A percentile compares a stretch with the other conserved stretches of the same genome.
These are phyloP conservation scores for Furcula furcula DNA, from an alignment of 2,888 invertebrate species.

Conservation along the genomic window DNA sequence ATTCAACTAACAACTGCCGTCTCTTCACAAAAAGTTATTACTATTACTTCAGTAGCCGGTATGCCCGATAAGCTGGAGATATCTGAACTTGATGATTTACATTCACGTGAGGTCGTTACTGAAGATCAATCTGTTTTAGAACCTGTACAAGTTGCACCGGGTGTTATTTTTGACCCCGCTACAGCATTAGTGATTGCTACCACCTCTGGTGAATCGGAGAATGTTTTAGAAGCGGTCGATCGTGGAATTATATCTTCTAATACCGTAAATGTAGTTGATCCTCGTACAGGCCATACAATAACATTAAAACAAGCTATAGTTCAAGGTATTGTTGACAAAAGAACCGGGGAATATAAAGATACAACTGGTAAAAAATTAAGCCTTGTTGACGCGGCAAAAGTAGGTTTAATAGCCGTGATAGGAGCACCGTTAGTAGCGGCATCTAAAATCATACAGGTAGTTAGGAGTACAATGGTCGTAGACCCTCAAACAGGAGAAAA, in stretches of 20 bases:
- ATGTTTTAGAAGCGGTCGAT: conserved; percentile 88
- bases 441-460: conserved; percentile 85
- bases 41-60: conserved; percentile 87
- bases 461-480: conserved; percentile 83
- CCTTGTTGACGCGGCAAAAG: conserved; percentile 88
- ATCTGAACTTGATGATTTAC: conserved; percentile 67
- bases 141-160: conserved; percentile 87
- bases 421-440: conserved; percentile 89
- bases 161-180: conserved; percentile 89
- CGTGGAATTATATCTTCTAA: conserved; percentile 87
- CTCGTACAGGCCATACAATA: conserved; percentile 84
- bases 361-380: conserved; percentile 84
- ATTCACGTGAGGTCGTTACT: conserved; percentile 26
- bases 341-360: conserved; percentile 86
- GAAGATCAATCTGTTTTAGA: conserved; percentile 79
- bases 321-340: conserved; percentile 87
- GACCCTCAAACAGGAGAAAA: conserved; percentile 92
- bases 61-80: conserved; percentile 88
- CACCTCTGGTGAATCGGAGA: conserved; percentile 85
- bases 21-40: conserved; percentile 83
- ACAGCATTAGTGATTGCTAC: conserved; percentile 88
- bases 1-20: conserved; percentile 72
- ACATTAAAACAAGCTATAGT: conserved; percentile 88
- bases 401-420: conserved; percentile 88
- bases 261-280: conserved; percentile 86